Evolutionary conservation across 2,113 vertebrate species (phyloP).

Genomic region (Equus quagga): DNA sequence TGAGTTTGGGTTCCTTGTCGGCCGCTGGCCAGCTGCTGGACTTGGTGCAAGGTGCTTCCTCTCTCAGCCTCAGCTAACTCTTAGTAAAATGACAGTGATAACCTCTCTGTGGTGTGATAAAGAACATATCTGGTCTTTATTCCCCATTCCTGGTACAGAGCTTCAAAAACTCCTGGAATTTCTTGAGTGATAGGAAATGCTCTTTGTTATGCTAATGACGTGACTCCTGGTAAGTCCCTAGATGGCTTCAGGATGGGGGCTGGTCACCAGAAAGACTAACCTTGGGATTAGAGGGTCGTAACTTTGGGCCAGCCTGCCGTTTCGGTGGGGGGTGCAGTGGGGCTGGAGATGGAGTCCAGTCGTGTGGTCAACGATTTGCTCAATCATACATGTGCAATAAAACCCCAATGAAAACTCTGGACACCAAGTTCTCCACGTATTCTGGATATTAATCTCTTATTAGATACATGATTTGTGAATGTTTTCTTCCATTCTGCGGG

Average conservation of each 20-base stretch:
- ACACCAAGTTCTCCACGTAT: not conserved
- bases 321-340: too few species aligned
- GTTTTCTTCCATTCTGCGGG: not conserved
- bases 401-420: not conserved
- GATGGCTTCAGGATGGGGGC: not conserved
- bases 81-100: rapidly evolving
- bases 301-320: not conserved
- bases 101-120: too few species aligned
- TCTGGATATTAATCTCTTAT: not conserved
- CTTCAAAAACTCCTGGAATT: not conserved
- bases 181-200: not conserved
- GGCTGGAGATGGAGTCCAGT: rapidly evolving
- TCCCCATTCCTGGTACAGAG: not conserved
- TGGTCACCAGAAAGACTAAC: not conserved
- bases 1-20: not conserved
- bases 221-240: not conserved
- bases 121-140: not conserved
- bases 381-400: rapidly evolving
- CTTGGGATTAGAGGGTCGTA: not conserved
- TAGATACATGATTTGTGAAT: too few species aligned
- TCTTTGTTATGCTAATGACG: too few species aligned
- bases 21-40: not conserved
- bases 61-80: not conserved
- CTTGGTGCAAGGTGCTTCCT: not conserved
- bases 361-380: rapidly evolving